Base-by-base conservation (phyloP, 1,140 invertebrate species). In the Fopius arisanus region DNA sequence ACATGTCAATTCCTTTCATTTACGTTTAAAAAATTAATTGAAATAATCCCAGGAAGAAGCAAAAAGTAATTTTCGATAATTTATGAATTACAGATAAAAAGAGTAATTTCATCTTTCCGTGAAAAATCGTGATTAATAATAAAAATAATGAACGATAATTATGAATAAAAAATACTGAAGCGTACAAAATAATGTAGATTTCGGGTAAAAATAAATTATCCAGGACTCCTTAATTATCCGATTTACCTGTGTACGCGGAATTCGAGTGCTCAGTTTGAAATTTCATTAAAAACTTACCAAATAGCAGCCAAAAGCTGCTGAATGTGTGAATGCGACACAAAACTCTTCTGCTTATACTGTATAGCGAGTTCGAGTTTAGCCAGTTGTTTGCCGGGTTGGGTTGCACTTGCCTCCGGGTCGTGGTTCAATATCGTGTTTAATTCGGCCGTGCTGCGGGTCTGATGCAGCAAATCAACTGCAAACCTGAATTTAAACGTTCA, bases 311-410 rank as follows among this genome's bases (percentile, higher is more conserved):
- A 85, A n/a, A 97, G 88, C 86, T 97, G 96, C 84, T 98, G 96
- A 77, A 97, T 94, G 83, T 96, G 96, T 12, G 96, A 93, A 88
- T 97, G 96, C n/a, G 96, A 92, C 23, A 98, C 95, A 83, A 97
- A 97, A 94, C 95, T 86, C 86, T 98, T 98, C 85, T 98, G 97
- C 82, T 97, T 96, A 83, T 96, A 97, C 76, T 94, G 91, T 66
- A 98, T 96, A 0, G 96, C 96, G 48, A 96, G 88, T 81, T 97
- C 94, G 6, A 98, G 88, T 67, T 96, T 88, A 0, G 93, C 92
- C 14, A 97, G 87, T 29, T 80, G 75, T 79, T 93, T 94, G 90
- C 94, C 93, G 70, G 92, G 91, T 80, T 92, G 90, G 72, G 91
- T 92, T 6, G 90, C 90, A 1, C 90, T 89, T 73, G 90, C 90